Percentiles rank a stretch among this genome's conserved stretches.
These are phyloP conservation scores for Theocolax elegans DNA, from an alignment of 1,140 invertebrate species.

Conservation along the genomic window DNA sequence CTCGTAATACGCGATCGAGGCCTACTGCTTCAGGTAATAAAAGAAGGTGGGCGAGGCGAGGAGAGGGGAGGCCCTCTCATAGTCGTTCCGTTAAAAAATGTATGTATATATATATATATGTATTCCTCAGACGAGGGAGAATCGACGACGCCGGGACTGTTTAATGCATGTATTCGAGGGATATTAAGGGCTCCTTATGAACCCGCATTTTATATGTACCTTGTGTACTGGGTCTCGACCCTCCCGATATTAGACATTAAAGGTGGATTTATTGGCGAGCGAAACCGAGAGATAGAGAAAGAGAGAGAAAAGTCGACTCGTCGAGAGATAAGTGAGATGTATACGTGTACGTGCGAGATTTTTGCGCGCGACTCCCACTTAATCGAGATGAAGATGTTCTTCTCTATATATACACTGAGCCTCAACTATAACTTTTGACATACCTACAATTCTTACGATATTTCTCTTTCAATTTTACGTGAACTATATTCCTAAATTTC, in stretches of 20 bases:
- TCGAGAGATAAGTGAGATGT: constrained; percentile 7
- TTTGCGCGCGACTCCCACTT: neutral
- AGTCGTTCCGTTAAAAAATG: neutral
- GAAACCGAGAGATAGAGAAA: too few species aligned
- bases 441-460: too few species aligned
- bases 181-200: constrained; percentile 8
- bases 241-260: neutral
- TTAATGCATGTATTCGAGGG: constrained; percentile 15
- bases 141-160: neutral
- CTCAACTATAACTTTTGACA: too few species aligned
- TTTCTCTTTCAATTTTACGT: too few species aligned
- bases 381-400: too few species aligned
- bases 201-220: neutral
- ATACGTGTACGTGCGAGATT: neutral
- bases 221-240: neutral
- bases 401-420: too few species aligned
- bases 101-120: neutral
- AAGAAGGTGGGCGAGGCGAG: neutral
- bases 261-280: neutral
- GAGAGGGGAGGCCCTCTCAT: neutral
- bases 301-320: neutral
- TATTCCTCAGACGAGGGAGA: too few species aligned
- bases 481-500: too few species aligned
- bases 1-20: constrained; percentile 23
- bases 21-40: constrained; percentile 28